phyloP scores from a whole-genome alignment of 2,797 vertebrate genomes.

The Megalops cyprinoides region DNA sequence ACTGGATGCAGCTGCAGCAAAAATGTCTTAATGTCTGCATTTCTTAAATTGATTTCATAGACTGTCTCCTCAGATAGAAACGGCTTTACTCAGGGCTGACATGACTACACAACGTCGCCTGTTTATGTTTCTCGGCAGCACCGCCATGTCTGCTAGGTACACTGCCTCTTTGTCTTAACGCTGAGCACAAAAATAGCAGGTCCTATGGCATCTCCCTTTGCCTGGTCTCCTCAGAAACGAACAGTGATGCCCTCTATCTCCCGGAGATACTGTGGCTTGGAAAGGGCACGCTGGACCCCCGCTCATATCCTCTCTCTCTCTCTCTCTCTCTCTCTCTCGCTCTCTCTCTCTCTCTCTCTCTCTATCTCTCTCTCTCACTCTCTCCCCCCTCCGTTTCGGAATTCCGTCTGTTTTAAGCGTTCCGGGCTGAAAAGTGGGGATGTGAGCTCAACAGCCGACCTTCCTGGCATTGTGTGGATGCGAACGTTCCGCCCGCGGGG shows the following conservation, averaged over 20 bases:
- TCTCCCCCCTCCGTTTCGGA: not conserved
- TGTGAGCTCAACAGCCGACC: constrained; percentile 1
- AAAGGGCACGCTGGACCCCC: not conserved
- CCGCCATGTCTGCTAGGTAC: not conserved
- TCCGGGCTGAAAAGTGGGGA: not conserved
- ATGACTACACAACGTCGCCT: too few species aligned
- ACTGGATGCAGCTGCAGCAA: too few species aligned
- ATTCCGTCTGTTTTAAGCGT: not conserved
- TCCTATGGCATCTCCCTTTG: not conserved
- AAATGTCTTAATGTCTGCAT: too few species aligned
- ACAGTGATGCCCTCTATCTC: not conserved
- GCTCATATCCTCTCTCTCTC: too few species aligned
- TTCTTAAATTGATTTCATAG: too few species aligned
- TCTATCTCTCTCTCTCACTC: too few species aligned
- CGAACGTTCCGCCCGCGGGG: not conserved
- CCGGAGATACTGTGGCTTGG: not conserved
- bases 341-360: too few species aligned
- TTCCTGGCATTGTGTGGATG: constrained; percentile 12
- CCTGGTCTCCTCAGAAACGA: not conserved
- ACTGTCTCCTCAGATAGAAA: too few species aligned
- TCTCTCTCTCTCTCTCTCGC: too few species aligned
- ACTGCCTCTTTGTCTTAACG: not conserved
- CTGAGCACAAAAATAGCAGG: not conserved
- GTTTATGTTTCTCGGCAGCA: not conserved
- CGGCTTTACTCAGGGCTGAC: too few species aligned